Conservation (phyloP, 1,140 invertebrate genomes). For the Trissolcus basalis region DNA sequence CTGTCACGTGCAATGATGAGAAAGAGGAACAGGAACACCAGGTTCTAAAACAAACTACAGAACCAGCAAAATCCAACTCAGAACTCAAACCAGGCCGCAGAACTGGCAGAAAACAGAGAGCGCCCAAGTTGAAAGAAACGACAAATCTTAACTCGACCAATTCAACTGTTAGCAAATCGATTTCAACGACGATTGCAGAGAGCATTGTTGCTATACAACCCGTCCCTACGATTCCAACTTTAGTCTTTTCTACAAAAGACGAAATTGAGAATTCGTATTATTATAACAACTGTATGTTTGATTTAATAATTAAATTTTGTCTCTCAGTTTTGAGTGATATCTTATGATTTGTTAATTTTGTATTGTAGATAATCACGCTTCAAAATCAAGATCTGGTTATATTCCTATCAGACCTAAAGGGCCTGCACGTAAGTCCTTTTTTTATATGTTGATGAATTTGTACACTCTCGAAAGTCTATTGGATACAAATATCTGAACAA, state of each 20-base stretch:
- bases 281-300: conserved; percentile 29
- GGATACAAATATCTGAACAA: no score
- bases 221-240: conserved; percentile 62
- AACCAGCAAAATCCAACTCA: no score
- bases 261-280: conserved; percentile 50
- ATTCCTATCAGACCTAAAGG: conserved; percentile 66
- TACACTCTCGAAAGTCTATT: no score
- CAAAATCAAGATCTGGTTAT: conserved; percentile 18
- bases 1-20: neutral
- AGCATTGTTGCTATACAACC: conserved; percentile 3
- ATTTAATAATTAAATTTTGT: neutral
- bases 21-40: no score
- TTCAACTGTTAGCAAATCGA: neutral
- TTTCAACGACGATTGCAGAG: conserved; percentile 10
- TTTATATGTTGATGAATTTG: no score
- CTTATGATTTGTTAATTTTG: no score
- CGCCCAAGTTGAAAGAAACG: conserved; percentile 1
- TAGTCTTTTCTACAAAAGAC: conserved; percentile 67
- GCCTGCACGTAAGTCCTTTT: neutral
- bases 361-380: no score
- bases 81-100: no score
- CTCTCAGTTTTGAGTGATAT: no score
- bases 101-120: neutral
- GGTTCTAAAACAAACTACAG: no score
- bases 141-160: neutral